phyloP scores from a whole-genome alignment of 2,113 vertebrate genomes.

The Daboia siamensis region DNA sequence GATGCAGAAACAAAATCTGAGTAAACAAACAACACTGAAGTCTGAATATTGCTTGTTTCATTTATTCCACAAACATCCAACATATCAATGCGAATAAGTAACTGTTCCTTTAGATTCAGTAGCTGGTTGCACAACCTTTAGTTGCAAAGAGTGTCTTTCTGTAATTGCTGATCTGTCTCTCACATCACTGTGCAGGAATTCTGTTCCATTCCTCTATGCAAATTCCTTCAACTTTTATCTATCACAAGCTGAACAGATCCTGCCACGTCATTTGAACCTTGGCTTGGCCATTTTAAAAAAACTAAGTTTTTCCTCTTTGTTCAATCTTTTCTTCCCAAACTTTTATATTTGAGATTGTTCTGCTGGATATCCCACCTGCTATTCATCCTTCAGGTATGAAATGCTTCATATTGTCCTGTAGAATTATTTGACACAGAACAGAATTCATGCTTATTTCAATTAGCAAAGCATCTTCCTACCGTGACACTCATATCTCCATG shows the following conservation, averaged over 20 bases:
- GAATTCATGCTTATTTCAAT: background rate
- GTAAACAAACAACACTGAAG: background rate
- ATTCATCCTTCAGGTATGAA: background rate
- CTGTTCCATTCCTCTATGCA: background rate
- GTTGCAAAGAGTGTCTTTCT: background rate
- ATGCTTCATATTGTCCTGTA: background rate
- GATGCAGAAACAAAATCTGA: background rate
- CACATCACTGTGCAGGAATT: background rate
- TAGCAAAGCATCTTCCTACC: background rate
- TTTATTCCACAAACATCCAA: background rate
- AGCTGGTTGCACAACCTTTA: background rate
- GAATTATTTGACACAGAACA: background rate
- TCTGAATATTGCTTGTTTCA: background rate
- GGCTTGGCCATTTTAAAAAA: background rate
- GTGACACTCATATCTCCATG: background rate
- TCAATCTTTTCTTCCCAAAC: background rate
- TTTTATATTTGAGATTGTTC: background rate
- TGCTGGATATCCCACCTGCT: background rate
- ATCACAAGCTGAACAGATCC: background rate
- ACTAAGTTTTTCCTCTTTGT: background rate
- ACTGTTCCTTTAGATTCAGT: background rate
- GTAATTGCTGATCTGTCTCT: background rate
- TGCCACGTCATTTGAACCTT: background rate
- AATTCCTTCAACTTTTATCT: background rate
- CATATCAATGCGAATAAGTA: background rate